phyloP scores from a whole-genome alignment of 2,113 vertebrate species.

The Poeciliopsis turrubarensis region DNA sequence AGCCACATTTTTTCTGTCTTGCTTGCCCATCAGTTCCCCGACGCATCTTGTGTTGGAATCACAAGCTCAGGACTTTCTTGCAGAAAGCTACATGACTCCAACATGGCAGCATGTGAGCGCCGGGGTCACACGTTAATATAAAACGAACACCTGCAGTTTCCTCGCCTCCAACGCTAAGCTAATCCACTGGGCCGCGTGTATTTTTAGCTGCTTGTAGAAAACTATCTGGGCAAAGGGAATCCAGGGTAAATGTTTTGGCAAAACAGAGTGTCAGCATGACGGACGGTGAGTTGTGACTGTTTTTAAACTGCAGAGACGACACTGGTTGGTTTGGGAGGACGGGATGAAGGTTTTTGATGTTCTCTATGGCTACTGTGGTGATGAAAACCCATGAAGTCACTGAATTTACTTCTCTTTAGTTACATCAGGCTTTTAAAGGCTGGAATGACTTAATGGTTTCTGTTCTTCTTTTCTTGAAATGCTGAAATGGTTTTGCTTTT shows the following conservation, averaged over 20 bases:
- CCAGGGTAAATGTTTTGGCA: not conserved
- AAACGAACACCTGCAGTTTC: constrained; percentile 8
- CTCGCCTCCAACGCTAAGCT: not conserved
- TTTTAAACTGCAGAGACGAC: not conserved
- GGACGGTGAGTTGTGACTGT: not conserved
- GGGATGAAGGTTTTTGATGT: not conserved
- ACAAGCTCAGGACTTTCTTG: not conserved
- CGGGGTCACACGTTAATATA: not conserved
- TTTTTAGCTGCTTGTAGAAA: constrained; percentile 7
- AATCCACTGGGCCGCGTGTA: not conserved
- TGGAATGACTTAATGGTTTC: no score
- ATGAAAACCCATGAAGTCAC: no score
- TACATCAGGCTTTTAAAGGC: no score
- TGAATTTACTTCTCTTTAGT: no score
- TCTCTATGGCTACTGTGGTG: not conserved
- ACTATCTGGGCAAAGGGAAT: not conserved
- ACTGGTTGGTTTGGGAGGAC: not conserved
- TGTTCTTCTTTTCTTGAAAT: not conserved
- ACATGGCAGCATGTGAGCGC: not conserved
- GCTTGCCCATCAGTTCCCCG: not conserved
- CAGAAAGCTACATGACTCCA: not conserved
- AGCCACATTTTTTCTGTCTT: not conserved
- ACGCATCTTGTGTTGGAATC: constrained; percentile 7
- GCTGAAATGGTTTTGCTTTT: not conserved
- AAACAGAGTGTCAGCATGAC: not conserved